Conservation (phyloP, 2,113 vertebrate species). For the Pipra filicauda region DNA sequence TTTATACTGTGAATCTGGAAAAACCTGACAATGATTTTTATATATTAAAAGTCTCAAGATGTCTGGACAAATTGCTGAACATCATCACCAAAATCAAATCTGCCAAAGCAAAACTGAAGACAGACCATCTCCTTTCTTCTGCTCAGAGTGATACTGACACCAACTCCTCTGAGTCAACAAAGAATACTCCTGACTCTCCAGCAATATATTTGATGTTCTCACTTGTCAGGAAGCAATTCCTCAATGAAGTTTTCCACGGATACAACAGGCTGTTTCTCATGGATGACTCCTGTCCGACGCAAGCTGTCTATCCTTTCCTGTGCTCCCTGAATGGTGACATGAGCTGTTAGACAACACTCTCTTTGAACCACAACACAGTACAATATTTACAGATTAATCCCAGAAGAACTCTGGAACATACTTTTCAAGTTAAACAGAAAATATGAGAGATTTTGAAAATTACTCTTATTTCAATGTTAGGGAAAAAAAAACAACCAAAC, state of each 20-base stretch:
- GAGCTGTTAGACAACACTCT: not conserved
- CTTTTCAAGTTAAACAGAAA: not conserved
- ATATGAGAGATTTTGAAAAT: not conserved
- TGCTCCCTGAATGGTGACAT: constrained; percentile 80
- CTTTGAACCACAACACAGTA: not conserved
- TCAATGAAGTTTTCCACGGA: constrained; percentile 96
- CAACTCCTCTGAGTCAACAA: not conserved
- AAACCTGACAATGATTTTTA: not conserved
- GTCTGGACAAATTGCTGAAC: not conserved
- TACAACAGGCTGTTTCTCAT: constrained; percentile 93
- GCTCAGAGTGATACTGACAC: not conserved
- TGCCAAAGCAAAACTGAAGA: not conserved
- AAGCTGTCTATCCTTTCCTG: constrained; percentile 93
- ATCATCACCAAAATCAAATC: not conserved
- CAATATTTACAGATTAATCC: not conserved
- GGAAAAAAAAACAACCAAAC: not conserved
- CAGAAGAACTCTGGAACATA: not conserved
- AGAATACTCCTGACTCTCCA: not conserved
- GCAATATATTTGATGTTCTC: constrained; percentile 41
- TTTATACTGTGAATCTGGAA: not conserved
- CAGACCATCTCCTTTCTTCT: not conserved
- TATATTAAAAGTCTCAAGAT: not conserved
- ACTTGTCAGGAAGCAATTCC: constrained; percentile 96
- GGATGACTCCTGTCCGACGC: constrained; percentile 85
- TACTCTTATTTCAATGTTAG: not conserved